Base-by-base conservation (phyloP, 2,113 vertebrate species). In the Scomber scombrus region DNA sequence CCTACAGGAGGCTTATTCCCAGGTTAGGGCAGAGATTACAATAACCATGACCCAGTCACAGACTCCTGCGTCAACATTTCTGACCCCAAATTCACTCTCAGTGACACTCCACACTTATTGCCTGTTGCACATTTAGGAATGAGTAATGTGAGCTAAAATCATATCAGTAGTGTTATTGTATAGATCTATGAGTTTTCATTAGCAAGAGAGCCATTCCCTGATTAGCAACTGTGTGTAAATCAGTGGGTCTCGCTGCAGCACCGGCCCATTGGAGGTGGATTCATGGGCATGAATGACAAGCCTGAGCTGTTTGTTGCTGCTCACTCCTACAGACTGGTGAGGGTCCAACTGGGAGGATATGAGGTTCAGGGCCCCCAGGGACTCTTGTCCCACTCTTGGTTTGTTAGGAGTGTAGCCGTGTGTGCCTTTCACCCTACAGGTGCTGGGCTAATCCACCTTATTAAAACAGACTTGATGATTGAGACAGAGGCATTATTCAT, bases 401-500 rank as follows among this genome's bases (percentile, higher is more conserved):
- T 90, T 79, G 92, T 92, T 92, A 90, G 82, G 74, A 85, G 74
- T 80, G 88, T 78, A 85, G 77, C 72, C 78, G n/a, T 78, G 78
- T 65, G 70, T 82, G 77, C 65, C 65, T 88, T 85, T 54, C 71
- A 67, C 75, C 55, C 81, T 91, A 84, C 93, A 94, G 93, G 91
- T 94, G 92, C 85, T 78, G 78, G 77, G 85, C 82, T 97, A 96
- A 98, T 98, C 96, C 95, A 93, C 95, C 95, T 95, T 96, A 97
- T 97, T 97, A 97, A 97, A 97, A 92, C 92, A 78, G 93, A 97
- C 95, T 92, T 92, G 96, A 94, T 96, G 96, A 97, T 96, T 95
- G 96, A 97, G 96, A 96, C 96, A 93, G 95, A 97, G 95, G 94
- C 96, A 97, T 99, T 97, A 98, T 97, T 99, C 97, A 97, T 97